Base-by-base conservation (phyloP, 2,888 invertebrate genomes). In the Tetanocera ferruginea region DNA sequence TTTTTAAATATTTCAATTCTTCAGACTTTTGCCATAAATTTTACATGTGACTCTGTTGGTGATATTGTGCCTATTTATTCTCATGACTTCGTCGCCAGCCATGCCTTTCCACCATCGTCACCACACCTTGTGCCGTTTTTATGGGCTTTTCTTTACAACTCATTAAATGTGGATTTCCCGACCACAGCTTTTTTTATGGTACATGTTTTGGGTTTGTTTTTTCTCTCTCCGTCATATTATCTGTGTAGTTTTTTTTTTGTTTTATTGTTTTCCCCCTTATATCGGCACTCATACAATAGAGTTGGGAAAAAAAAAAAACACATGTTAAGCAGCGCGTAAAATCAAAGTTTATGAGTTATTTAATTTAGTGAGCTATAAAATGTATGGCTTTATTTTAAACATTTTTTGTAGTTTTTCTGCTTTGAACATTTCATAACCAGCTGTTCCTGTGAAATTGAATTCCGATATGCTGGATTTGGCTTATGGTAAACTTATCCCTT, bases 281-380 rank as follows among this genome's bases (percentile, higher is more conserved):
- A 43, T 43, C 43, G 43, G 43, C 11, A 43, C 43, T 2, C 43
- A 43, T 11, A 37, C 31, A 34, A 19, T 51, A 5, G n/a, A 51
- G 19, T 11, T 57, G 11, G 17, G 11, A n/a, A 37, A 14, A 70
- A 72, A 78, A 78, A 14, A 70, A 72, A 78, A 78, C 76, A 76
- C 60, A 76, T 78, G 67, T 72, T 60, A 75, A 71, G 75, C 57
- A 43, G 71, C 37, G 60, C 73, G 49, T 78, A 75, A 78, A 80
- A 80, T 75, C 78, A 78, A 75, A 78, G 74, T 78, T 78, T 78
- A 80, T 78, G 80, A 74, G 70, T 76, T 72, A 74, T 71, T 76
- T 70, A 69, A 69, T 69, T 69, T 52, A 70, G 25, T 55, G 52
- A 5, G 31, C 31, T 55, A 55, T 52, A 55, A 70, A 70, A 70